Conservation (phyloP, 2,888 invertebrate genomes). For the Incurvaria masculella region DNA sequence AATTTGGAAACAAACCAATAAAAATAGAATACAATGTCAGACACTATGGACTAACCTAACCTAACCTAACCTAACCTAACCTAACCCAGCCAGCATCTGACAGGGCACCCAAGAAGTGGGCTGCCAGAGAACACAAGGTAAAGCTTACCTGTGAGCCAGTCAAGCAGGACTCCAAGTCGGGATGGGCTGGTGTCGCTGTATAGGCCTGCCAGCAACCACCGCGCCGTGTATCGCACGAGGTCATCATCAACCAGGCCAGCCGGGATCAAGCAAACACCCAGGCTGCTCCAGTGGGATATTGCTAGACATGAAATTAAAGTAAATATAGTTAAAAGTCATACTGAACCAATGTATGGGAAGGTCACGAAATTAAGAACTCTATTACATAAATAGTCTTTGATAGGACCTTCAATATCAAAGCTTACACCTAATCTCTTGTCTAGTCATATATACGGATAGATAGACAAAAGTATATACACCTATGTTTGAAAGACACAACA, state of each 20-base stretch:
- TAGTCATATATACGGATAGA: neutral
- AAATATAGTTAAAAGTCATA: neutral
- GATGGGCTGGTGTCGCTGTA: conserved; percentile 28
- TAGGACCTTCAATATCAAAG: no score
- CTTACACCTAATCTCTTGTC: no score
- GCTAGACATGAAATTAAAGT: conserved; percentile 25
- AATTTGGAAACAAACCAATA: no score
- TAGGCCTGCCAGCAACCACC: conserved; percentile 40
- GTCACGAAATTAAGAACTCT: no score
- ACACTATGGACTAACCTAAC: no score
- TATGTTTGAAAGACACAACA: no score
- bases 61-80: no score
- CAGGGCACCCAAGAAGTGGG: no score
- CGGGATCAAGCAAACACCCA: conserved; percentile 42
- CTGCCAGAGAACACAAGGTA: neutral
- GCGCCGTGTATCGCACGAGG: conserved; percentile 36
- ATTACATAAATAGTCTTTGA: no score
- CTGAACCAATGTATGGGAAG: neutral
- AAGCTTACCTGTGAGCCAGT: conserved; percentile 42
- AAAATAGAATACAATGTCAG: no score
- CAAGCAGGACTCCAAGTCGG: conserved; percentile 36
- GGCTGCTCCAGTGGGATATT: conserved; percentile 38
- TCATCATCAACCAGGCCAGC: conserved; percentile 29
- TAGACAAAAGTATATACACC: neutral
- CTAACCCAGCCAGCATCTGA: no score